Conservation (phyloP, 2,113 vertebrate genomes). For the Oenanthe melanoleuca region DNA sequence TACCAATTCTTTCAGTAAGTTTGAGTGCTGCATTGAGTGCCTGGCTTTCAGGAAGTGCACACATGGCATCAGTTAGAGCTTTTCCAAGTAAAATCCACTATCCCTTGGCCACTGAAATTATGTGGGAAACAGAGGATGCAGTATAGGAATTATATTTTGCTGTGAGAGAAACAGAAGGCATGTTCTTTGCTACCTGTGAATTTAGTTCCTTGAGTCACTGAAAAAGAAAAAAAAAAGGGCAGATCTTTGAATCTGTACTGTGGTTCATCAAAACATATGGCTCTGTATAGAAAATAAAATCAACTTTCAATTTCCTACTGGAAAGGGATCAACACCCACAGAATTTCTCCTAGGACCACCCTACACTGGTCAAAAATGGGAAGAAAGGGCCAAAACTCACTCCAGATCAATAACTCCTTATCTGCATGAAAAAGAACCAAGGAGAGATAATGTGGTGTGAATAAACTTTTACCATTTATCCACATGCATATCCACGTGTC, state of each 20-base stretch:
- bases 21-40: neutral
- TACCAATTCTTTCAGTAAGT: neutral
- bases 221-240: neutral
- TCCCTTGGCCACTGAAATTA: neutral
- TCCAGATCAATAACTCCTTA: neutral
- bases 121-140: neutral
- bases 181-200: neutral
- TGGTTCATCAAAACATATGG: neutral
- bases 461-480: neutral
- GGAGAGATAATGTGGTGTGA: neutral
- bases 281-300: neutral
- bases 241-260: neutral
- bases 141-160: neutral
- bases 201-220: neutral
- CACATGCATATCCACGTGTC: too few relatives aligned
- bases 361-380: neutral
- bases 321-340: neutral
- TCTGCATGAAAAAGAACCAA: rapidly evolving
- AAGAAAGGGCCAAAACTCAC: neutral
- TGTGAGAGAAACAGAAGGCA: neutral
- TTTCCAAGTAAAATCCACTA: neutral
- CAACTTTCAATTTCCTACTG: neutral
- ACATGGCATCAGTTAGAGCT: neutral
- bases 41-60: neutral
- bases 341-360: neutral